Conservation (phyloP, 2,113 vertebrate species). For the Agapornis roseicollis region DNA sequence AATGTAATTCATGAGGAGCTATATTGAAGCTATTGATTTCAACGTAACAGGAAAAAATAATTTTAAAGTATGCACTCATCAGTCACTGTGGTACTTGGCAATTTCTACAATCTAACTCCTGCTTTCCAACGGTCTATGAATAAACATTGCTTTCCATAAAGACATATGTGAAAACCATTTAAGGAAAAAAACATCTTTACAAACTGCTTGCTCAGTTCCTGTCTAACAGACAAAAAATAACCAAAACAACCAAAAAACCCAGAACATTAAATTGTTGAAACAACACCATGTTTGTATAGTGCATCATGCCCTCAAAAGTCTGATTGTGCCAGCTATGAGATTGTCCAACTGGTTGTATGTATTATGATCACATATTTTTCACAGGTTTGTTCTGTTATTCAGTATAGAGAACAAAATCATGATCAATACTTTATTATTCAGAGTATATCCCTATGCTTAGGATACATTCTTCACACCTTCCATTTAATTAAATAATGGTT, state of each 20-base stretch:
- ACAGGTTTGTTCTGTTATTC: not conserved
- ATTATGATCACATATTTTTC: not conserved
- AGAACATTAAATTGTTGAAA: not conserved
- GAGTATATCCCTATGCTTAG: not conserved
- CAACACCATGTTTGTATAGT: not conserved
- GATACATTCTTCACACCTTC: not conserved
- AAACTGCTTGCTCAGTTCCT: not conserved
- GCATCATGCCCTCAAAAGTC: not conserved
- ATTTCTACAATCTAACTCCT: not conserved
- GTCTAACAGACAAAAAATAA: not conserved
- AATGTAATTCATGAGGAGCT: not conserved
- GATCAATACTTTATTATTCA: not conserved
- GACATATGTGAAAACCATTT: not conserved
- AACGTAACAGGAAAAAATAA: not conserved
- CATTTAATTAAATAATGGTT: not conserved
- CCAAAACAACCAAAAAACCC: no score
- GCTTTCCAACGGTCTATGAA: not conserved
- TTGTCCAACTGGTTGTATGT: not conserved
- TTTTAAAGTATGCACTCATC: not conserved
- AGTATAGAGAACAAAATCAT: not conserved
- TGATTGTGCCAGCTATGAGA: accelerated
- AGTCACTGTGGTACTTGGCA: not conserved
- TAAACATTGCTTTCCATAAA: not conserved
- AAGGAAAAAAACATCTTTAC: not conserved
- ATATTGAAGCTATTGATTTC: not conserved